These are phyloP conservation scores for Orientallactaga sibirica DNA, from an alignment of 2,797 vertebrate species.

Conservation along the genomic window DNA sequence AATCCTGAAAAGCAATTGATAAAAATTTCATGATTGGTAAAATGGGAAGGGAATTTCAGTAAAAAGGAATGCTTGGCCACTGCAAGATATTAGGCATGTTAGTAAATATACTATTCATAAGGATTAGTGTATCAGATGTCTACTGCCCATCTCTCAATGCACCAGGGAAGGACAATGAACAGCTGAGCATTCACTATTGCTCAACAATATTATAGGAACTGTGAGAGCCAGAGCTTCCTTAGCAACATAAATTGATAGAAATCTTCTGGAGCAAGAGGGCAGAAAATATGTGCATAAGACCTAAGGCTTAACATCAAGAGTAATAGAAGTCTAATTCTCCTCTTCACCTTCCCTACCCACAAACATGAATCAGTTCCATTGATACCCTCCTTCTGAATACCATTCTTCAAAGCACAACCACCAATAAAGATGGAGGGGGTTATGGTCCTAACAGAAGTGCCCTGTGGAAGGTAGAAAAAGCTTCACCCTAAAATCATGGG, in stretches of 20 bases:
- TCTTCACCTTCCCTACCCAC: too few species aligned
- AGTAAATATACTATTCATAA: not conserved
- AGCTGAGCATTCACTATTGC: not conserved
- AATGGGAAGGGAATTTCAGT: not conserved
- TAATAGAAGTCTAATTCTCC: not conserved
- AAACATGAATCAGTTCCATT: too few species aligned
- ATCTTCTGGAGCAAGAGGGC: not conserved
- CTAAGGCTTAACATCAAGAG: not conserved
- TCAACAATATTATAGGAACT: not conserved
- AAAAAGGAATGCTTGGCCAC: not conserved
- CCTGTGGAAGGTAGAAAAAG: too few species aligned
- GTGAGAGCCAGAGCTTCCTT: not conserved
- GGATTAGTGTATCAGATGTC: not conserved
- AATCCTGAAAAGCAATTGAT: not conserved
- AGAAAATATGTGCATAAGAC: not conserved
- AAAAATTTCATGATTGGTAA: not conserved
- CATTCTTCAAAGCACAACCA: too few species aligned
- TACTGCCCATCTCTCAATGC: not conserved
- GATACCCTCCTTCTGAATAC: too few species aligned
- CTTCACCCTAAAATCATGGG: too few species aligned
- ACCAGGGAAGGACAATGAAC: not conserved
- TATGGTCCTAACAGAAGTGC: too few species aligned
- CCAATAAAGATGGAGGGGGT: too few species aligned
- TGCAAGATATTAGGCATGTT: not conserved
- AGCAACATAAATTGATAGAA: not conserved